These are phyloP conservation scores for Silurus meridionalis DNA, from an alignment of 2,113 vertebrate species.

Conservation along the genomic window DNA sequence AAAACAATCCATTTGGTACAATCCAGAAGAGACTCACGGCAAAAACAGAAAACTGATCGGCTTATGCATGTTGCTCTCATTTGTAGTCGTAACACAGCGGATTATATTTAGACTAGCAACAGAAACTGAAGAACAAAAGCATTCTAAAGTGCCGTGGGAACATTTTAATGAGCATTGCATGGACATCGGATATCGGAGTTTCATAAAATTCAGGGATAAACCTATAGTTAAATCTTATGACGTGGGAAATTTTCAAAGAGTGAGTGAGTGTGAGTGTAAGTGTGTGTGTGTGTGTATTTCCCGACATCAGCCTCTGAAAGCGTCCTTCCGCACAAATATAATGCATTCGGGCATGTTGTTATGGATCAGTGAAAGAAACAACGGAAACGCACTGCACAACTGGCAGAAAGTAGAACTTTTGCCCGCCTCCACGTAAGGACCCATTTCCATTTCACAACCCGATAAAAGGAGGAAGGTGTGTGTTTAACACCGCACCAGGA, in stretches of 20 bases:
- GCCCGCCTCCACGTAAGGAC: conserved; percentile 5
- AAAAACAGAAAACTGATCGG: too few relatives aligned
- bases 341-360: neutral
- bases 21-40: too few relatives aligned
- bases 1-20: too few relatives aligned
- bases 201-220: neutral
- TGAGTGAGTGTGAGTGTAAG: neutral
- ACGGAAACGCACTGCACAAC: neutral
- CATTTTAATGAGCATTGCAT: neutral
- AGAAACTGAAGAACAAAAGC: too few relatives aligned
- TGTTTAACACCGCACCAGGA: conserved; percentile 6
- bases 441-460: conserved; percentile 6
- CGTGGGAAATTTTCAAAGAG: neutral
- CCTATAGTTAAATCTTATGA: neutral
- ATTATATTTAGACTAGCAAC: too few relatives aligned
- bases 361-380: neutral
- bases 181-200: neutral
- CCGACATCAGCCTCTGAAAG: neutral
- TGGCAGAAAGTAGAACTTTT: neutral
- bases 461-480: conserved; percentile 10
- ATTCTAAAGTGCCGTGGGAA: too few relatives aligned
- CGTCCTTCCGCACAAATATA: neutral
- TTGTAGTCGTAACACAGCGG: too few relatives aligned
- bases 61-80: too few relatives aligned
- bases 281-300: neutral